Conservation (phyloP, 92 coral and sea anemone genomes). For the Umimayanthus kanabou region DNA sequence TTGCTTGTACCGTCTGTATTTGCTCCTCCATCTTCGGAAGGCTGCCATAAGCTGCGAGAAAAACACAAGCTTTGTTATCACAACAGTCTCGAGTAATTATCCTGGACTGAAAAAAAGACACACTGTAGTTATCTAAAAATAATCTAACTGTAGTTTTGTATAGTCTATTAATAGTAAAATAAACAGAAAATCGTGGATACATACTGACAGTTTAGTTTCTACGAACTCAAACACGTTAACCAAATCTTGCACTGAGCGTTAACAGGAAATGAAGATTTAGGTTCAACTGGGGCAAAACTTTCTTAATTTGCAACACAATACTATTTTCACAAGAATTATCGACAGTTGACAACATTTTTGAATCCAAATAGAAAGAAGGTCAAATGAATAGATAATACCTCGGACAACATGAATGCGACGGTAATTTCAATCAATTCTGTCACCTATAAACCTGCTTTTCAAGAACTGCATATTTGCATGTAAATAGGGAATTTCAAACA, state of each 20-base stretch:
- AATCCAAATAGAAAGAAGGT: neutral
- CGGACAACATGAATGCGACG: neutral
- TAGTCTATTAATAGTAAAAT: no score
- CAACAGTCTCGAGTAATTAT: neutral
- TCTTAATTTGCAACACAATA: neutral
- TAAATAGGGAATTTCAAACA: neutral
- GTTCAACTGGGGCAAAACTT: neutral
- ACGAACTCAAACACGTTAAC: neutral
- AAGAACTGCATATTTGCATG: neutral
- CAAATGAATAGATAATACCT: neutral
- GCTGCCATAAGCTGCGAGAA: conserved; percentile 85
- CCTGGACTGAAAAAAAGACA: neutral
- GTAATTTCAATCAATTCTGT: neutral
- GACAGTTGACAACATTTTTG: neutral
- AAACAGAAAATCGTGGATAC: neutral
- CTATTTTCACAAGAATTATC: neutral
- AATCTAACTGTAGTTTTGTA: neutral
- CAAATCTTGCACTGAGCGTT: no score
- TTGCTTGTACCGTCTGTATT: conserved; percentile 84
- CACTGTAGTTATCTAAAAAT: no score
- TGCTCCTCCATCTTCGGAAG: conserved; percentile 92
- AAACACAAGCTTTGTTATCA: neutral
- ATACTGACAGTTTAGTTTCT: no score
- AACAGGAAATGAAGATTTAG: neutral
- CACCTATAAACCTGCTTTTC: neutral